These are phyloP conservation scores for Clinocottus analis DNA, from an alignment of 2,113 vertebrate species.

Conservation along the genomic window DNA sequence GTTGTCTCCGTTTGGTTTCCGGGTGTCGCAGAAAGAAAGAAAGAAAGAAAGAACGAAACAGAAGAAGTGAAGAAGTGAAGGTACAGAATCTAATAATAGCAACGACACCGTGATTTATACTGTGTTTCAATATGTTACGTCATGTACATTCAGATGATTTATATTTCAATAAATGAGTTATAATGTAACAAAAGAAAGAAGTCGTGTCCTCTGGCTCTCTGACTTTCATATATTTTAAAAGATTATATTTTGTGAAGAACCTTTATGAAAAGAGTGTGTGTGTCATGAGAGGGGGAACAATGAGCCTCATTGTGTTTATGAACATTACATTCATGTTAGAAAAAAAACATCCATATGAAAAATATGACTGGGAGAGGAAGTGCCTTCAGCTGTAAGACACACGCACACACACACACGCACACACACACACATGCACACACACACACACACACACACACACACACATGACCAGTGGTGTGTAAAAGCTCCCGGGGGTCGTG, in stretches of 20 bases:
- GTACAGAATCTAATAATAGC: slow-evolving; percentile 80
- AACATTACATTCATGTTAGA: not conserved
- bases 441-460: not conserved
- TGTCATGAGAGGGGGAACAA: not conserved
- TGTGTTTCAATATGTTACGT: slow-evolving; percentile 77
- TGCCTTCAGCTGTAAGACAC: not conserved
- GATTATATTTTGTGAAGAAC: no score
- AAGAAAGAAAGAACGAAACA: no score
- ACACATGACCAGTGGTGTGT: not conserved
- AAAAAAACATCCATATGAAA: not conserved
- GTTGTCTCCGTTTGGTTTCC: slow-evolving; percentile 43
- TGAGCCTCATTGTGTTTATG: not conserved
- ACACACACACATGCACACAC: not conserved
- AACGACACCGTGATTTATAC: slow-evolving; percentile 77
- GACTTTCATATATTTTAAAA: no score
- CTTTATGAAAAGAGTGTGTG: not conserved
- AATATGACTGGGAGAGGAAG: not conserved
- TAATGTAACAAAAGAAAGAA: slow-evolving; percentile 62
- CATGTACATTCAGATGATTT: slow-evolving; percentile 87
- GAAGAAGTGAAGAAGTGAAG: no score
- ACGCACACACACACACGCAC: not conserved
- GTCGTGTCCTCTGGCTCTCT: not conserved
- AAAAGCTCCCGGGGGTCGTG: not conserved
- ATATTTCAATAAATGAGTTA: slow-evolving; percentile 89
- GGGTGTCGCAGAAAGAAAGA: slow-evolving; percentile 41